Conservation (phyloP, 92 coral and sea anemone species). For the Micromussa lordhowensis region DNA sequence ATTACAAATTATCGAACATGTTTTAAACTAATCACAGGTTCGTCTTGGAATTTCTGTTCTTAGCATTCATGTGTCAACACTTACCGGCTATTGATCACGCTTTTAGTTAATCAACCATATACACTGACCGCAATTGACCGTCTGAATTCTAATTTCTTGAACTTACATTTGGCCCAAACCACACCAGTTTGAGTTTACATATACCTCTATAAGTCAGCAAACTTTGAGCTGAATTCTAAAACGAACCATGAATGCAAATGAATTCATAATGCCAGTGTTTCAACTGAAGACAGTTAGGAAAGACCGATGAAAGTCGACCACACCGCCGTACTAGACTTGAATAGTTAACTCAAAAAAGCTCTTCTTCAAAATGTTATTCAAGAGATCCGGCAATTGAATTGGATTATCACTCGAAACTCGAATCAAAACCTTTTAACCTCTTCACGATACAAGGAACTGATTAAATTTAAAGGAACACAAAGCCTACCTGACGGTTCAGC, state of each 20-base stretch:
- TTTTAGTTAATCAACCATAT: neutral
- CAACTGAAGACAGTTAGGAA: neutral
- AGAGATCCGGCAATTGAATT: neutral
- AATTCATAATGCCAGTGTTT: neutral
- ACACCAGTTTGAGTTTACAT: neutral
- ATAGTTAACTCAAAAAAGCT: neutral
- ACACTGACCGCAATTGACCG: too few species aligned
- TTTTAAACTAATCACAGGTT: too few species aligned
- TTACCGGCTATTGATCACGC: neutral
- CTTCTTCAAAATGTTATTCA: neutral
- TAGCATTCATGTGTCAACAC: neutral
- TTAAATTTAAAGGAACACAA: neutral
- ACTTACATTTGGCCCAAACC: neutral
- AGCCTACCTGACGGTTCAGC: neutral
- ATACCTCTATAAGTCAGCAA: neutral
- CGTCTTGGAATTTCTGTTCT: neutral
- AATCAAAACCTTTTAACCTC: neutral
- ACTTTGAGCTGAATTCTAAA: neutral
- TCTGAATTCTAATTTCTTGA: neutral
- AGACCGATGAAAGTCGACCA: neutral
- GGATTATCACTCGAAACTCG: neutral
- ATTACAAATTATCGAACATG: neutral
- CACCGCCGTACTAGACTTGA: neutral
- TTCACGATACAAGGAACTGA: neutral
- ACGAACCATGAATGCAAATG: neutral